Evolutionary conservation across 2,797 vertebrate species (phyloP).

Genomic region (Scomberomorus guttatus): DNA sequence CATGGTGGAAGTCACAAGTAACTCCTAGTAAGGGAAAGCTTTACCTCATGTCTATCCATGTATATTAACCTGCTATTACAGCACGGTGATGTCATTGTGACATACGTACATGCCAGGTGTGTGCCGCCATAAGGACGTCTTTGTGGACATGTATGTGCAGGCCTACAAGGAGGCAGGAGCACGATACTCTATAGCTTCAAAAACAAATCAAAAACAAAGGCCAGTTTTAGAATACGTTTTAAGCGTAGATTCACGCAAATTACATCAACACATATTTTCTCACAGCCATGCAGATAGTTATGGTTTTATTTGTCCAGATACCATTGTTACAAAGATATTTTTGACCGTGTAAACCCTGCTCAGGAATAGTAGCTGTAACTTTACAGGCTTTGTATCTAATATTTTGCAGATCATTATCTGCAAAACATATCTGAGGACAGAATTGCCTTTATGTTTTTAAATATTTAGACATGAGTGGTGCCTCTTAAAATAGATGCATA

Average conservation of each 20-base stretch:
- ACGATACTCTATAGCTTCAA: no score
- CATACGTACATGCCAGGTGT: slow-evolving; percentile 50
- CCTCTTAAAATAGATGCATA: neutral
- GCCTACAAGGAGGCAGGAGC: neutral
- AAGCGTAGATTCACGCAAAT: neutral
- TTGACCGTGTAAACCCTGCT: neutral
- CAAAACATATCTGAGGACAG: slow-evolving; percentile 5
- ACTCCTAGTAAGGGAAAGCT: slow-evolving; percentile 46
- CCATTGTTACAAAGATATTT: neutral
- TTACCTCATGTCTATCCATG: slow-evolving; percentile 37
- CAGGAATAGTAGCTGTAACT: neutral
- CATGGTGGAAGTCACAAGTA: slow-evolving; percentile 54
- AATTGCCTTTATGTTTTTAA: neutral
- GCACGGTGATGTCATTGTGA: slow-evolving; percentile 56
- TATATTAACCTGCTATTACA: slow-evolving; percentile 62
- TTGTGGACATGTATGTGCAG: slow-evolving; percentile 20
- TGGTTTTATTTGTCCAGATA: no score
- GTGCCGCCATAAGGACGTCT: slow-evolving; percentile 22
- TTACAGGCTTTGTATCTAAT: neutral
- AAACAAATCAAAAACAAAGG: no score
- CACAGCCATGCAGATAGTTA: neutral
- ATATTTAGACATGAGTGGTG: neutral
- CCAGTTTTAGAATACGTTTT: neutral
- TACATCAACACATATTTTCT: neutral
- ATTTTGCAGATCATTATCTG: neutral